Evolutionary conservation across 1,140 invertebrate species (phyloP), one percentile per base, ranked within the genome.

Genomic region (Lasioglossum baleicum): DNA sequence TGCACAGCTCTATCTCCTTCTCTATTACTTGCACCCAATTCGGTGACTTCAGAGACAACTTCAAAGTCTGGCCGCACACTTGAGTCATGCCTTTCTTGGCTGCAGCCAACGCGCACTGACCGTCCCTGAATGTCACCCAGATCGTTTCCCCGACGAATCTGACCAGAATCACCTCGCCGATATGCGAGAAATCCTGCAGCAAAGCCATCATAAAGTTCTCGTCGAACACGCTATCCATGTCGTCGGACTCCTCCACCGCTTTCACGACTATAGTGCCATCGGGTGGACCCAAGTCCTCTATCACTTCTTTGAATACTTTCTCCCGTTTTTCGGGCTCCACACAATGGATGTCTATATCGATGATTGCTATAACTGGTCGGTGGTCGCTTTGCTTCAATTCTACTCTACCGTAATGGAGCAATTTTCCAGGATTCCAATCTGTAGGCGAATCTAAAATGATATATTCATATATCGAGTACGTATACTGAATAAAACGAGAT

Each of bases 361-460:
- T 95, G 51, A 98, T 95, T 2, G 96, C 97, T 82, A 99, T 96
- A 0, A 99, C 98, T 15, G 98, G 98, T 75, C 98, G 94, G 93
- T 99, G 99, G 94, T 99, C 99, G 89, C 98, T 99, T 90, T 99
- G 99, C 92, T 99, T 99, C 64, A 99, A 93, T 92, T 99, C 98
- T 8, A 97, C 97, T 83, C 97, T 94, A 0, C 98, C 97, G 91
- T 99, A 99, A 92, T 97, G 95, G 20, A 98, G 92, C 60, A 99
- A 93, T 86, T 95, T 96, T n/a, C 97, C 98, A 64, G 95, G 94
- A 91, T 95, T 95, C 93, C 95, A 95, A 82, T 96, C 95, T 22
- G 94, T 94, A 17, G 94, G 90, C 60, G 90, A 90, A 83, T 93
- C 94, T 93, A 65, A 61, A 87, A 78, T 3, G 20, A 68, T 61